Base-by-base conservation (phyloP, 2,113 vertebrate genomes). In the Macaca nemestrina region DNA sequence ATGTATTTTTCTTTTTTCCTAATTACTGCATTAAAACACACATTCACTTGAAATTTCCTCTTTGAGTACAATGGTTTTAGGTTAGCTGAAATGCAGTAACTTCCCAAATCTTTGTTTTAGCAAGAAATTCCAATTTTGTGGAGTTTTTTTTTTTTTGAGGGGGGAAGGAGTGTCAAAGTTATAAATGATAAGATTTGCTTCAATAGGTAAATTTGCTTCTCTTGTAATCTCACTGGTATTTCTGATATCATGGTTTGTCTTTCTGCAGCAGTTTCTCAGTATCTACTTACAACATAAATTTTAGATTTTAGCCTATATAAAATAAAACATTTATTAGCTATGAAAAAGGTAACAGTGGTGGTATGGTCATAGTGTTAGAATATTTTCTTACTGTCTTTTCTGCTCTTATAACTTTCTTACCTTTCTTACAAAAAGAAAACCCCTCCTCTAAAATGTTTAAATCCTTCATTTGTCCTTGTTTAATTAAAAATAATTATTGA, bases 101-200 rank as follows among this genome's bases (percentile, higher is more conserved):
- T 90, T 98, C 88, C 95, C 94, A 97, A 98, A 73, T 97, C 83
- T 93, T 88, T 87, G 73, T 81, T 97, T 95, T 96, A 98, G 88
- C 91, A 98, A 93, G 93, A 98, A 97, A 80, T 98, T 98, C 67
- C 91, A 98, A 79, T 98, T 98, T 96, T 95, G 50, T 40, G 52
- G 68, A 73, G 45, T 92, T 96, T 94, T 73, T 6, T 7, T 61
- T 59, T 59, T 57, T 67, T 67, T 1, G 11, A 1, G 50, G 14
- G 82, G 55, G 2, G 9, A 40, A 16, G 27, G 27, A 75, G 80
- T 90, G 93, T 84, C 88, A 55, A 89, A 97, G 25, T 92, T 94
- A n/a, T 93, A 9, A 35, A 38, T 70, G 3, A 35, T 57, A 23
- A 95, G 76, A 68, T 90, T 93, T 97, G 95, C 82, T 95, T 95